Base-by-base conservation (phyloP, 2,888 invertebrate genomes). In the Drosophila kokeensis region DNA sequence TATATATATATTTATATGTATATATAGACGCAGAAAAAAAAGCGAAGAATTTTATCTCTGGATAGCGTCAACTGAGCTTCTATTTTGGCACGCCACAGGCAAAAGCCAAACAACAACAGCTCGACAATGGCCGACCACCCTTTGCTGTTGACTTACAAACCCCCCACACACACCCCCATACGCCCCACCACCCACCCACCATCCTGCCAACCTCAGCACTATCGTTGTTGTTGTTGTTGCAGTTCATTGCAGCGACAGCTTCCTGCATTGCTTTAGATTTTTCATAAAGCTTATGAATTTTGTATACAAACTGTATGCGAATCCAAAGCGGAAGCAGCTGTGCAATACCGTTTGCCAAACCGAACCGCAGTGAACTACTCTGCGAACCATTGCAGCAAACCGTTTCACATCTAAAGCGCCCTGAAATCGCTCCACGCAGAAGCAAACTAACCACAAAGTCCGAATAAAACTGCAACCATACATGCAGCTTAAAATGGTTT, bases 201-300 rank as follows among this genome's bases (percentile, higher is more conserved):
- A 45, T 24, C 4, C 24, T 15, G 24, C 8, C 24, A 15, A 8
- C 24, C 45, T 13, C 21, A 21, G 45, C 2, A 21, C 21, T 21
- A 21, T 45, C 45, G 13, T 45, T 21, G 45, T 13, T 45, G 13
- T 45, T 21, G 45, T 13, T 45, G 45, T 24, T 45, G 45, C 24
- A 24, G 45, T 15, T 24, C 45, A 45, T 45, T 45, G 45, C 38
- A 40, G 48, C 38, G 38, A 21, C 52, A 65, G 70, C 69, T 76
- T 83, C 79, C 83, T 76, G 83, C 45, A 72, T 76, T 62, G 79
- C 79, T 69, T 74, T 78, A 60, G 78, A 81, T 85, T 74, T 85
- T 83, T 81, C 73, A 85, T 83, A 83, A 85, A 78, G 66, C 73
- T 83, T 78, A 83, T 83, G 83, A 77, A 83, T 85, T 84, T 82